Evolutionary conservation across 2,113 vertebrate species (phyloP).

Genomic region (Macquaria ambigua): DNA sequence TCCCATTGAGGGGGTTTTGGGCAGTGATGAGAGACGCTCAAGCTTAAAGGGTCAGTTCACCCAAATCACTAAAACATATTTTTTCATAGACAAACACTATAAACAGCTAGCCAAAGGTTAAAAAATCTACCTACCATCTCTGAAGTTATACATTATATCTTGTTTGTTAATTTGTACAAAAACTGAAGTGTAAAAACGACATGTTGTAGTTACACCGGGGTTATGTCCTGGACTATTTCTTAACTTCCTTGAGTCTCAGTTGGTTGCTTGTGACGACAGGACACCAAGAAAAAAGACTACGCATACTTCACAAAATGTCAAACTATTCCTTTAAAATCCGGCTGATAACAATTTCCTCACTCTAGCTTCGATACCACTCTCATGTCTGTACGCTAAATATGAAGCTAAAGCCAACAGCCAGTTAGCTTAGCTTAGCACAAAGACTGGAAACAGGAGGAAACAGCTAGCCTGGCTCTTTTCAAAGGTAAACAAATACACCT

Average conservation of each 20-base stretch:
- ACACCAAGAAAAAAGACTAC: background rate
- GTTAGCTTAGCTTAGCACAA: background rate
- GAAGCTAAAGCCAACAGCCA: no score
- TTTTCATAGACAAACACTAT: no score
- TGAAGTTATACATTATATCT: background rate
- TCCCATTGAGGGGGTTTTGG: slow-evolving; percentile 29
- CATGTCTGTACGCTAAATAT: no score
- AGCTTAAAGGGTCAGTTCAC: slow-evolving; percentile 32
- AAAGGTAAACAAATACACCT: background rate
- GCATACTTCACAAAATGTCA: background rate
- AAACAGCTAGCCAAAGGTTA: background rate
- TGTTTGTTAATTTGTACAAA: no score
- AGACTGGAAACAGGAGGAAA: background rate
- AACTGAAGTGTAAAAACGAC: no score
- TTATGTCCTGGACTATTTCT: no score
- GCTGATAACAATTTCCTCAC: background rate
- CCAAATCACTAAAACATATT: slow-evolving; percentile 14
- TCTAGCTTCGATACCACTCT: no score
- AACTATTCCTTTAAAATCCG: background rate
- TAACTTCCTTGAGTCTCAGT: no score
- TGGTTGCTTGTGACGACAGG: no score
- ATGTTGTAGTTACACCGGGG: no score
- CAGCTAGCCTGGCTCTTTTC: background rate
- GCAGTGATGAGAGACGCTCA: background rate
- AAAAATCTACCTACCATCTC: background rate